Evolutionary conservation across 2,113 vertebrate species (phyloP).

Genomic region (Anhinga anhinga): DNA sequence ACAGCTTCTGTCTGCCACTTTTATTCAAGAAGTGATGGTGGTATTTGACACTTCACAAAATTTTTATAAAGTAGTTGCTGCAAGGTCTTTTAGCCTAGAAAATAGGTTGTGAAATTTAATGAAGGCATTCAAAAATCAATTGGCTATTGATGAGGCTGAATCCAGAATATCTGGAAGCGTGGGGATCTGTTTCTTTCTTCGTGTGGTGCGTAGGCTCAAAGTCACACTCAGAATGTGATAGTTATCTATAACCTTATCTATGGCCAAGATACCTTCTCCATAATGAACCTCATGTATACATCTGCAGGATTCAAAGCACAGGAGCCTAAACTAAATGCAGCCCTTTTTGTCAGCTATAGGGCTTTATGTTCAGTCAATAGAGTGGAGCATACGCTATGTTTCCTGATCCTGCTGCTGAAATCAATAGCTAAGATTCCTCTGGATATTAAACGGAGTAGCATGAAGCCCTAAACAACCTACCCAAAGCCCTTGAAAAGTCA

Average conservation of each 20-base stretch:
- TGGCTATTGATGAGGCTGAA: constrained; percentile 10
- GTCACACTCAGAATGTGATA: background rate
- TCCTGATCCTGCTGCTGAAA: background rate
- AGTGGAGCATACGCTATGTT: background rate
- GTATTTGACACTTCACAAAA: constrained; percentile 5
- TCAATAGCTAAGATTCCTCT: background rate
- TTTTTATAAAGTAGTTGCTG: background rate
- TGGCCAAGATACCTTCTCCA: background rate
- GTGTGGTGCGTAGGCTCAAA: background rate
- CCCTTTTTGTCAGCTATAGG: background rate
- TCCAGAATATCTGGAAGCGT: constrained; percentile 12
- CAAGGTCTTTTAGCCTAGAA: background rate
- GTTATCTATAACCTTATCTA: background rate
- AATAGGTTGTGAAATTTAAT: constrained; percentile 3
- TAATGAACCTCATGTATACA: background rate
- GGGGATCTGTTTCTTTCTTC: background rate
- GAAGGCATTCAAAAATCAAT: background rate
- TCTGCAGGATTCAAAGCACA: background rate
- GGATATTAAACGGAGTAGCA: background rate
- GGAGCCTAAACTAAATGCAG: background rate
- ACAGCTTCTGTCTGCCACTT: constrained; percentile 19
- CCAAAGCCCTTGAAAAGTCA: background rate
- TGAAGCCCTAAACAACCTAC: background rate
- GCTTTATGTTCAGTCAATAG: background rate
- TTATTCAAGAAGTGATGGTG: background rate